Percentiles rank a stretch among this genome's conserved stretches.
phyloP scores from a whole-genome alignment of 2,888 invertebrate species.

The Stenichneumon culpator region DNA sequence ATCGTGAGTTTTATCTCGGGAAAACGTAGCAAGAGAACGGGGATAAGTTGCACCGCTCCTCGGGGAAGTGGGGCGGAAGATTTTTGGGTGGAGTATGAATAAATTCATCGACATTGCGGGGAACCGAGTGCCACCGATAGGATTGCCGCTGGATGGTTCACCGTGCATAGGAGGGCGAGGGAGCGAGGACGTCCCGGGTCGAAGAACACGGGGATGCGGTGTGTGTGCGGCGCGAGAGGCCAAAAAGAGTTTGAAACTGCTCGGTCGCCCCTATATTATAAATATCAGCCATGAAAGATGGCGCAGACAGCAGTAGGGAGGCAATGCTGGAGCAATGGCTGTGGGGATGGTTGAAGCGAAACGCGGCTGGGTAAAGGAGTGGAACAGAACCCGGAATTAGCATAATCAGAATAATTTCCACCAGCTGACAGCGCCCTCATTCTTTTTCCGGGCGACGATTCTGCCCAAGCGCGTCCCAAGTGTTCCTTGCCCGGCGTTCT shows the following conservation, averaged over 20 bases:
- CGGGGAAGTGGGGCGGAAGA: slow-evolving; percentile 68
- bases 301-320: slow-evolving; percentile 85
- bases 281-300: slow-evolving; percentile 85
- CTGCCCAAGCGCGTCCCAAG: slow-evolving; percentile 83
- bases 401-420: slow-evolving; percentile 89
- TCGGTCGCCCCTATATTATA: slow-evolving; percentile 85
- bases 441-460: slow-evolving; percentile 86
- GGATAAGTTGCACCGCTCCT: slow-evolving; percentile 31
- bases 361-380: slow-evolving; percentile 84
- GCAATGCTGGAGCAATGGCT: slow-evolving; percentile 73
- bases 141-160: slow-evolving; percentile 31
- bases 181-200: slow-evolving; percentile 66
- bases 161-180: slow-evolving; percentile 43
- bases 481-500: slow-evolving; percentile 83
- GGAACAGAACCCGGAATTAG: slow-evolving; percentile 87
- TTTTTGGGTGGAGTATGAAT: slow-evolving; percentile 80
- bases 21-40: slow-evolving; percentile 4
- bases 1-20: slow-evolving; percentile 43
- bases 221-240: slow-evolving; percentile 69
- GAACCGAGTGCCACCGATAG: slow-evolving; percentile 65
- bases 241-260: slow-evolving; percentile 85
- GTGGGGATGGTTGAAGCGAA: slow-evolving; percentile 63
- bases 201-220: slow-evolving; percentile 61
- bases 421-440: slow-evolving; percentile 88
- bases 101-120: slow-evolving; percentile 79